A percentile compares a stretch with the other conserved stretches of the same genome.
These are phyloP conservation scores for Carassius carassius DNA, from an alignment of 2,113 vertebrate species.

Conservation along the genomic window DNA sequence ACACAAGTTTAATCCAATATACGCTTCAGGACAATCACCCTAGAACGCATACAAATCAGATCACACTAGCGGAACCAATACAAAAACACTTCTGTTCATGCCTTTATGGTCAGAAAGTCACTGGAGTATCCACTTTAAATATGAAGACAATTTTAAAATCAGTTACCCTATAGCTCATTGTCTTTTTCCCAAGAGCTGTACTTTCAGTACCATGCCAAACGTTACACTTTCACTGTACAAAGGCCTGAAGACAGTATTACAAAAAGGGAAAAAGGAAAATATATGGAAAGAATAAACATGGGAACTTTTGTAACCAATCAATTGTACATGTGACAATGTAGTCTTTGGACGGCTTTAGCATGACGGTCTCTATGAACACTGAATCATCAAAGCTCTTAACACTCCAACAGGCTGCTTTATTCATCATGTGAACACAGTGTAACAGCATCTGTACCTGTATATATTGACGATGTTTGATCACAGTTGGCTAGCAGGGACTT, in stretches of 20 bases:
- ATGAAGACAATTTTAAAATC: slow-evolving; percentile 61
- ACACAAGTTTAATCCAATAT: slow-evolving; percentile 94
- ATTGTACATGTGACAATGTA: slow-evolving; percentile 21
- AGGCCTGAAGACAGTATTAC: slow-evolving; percentile 49
- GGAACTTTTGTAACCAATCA: background rate
- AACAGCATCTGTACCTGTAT: slow-evolving; percentile 1
- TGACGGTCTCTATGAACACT: background rate
- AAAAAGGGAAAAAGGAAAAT: background rate
- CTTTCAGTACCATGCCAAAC: slow-evolving; percentile 63
- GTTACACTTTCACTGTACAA: slow-evolving; percentile 71
- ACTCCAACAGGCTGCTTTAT: background rate
- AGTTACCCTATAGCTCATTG: slow-evolving; percentile 65
- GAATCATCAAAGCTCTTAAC: slow-evolving; percentile 12
- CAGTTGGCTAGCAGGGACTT: background rate
- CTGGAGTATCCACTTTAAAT: slow-evolving; percentile 57
- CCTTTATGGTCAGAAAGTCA: slow-evolving; percentile 55
- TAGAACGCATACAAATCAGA: slow-evolving; percentile 80
- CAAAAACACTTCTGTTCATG: slow-evolving; percentile 71
- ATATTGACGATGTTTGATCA: background rate
- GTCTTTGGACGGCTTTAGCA: slow-evolving; percentile 30
- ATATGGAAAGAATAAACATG: background rate
- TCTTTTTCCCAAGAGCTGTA: slow-evolving; percentile 61
- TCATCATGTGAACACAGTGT: background rate
- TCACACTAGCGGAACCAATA: slow-evolving; percentile 83
- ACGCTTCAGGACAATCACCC: slow-evolving; percentile 78